Conservation (phyloP, 1,140 invertebrate species). For the Cydia strobilella region DNA sequence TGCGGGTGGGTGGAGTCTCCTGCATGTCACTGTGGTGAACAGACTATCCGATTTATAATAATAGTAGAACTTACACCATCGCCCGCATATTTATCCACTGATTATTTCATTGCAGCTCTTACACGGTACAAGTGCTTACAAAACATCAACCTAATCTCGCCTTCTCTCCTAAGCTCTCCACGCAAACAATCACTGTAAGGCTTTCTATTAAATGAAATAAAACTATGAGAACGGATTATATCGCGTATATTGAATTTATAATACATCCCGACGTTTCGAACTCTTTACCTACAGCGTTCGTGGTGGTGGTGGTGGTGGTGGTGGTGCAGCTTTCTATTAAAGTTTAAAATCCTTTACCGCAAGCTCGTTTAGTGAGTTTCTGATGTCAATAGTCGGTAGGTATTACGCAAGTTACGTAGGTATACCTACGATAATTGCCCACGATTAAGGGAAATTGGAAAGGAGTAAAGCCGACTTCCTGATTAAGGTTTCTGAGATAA, state of each 20-base stretch:
- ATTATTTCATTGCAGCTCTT: conserved; percentile 26
- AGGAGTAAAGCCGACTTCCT: conserved; percentile 25
- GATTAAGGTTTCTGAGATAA: conserved; percentile 27
- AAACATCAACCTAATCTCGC: conserved; percentile 16
- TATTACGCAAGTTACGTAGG: conserved; percentile 20
- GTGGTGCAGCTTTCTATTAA: neutral
- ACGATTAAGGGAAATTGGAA: conserved; percentile 31
- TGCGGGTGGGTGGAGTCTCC: too few species aligned
- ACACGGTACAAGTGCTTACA: conserved; percentile 24
- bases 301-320: too few species aligned
- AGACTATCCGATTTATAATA: too few species aligned
- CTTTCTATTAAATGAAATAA: neutral
- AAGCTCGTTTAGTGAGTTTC: neutral
- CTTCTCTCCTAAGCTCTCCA: neutral
- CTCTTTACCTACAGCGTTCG: too few species aligned
- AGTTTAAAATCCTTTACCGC: conserved; percentile 3
- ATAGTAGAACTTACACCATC: neutral
- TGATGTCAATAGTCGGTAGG: conserved; percentile 26
- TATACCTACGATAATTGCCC: conserved; percentile 18
- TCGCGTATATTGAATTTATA: too few species aligned
- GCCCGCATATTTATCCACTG: conserved; percentile 20
- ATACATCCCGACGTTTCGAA: too few species aligned
- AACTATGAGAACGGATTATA: too few species aligned
- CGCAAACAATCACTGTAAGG: neutral
- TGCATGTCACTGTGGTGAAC: too few species aligned